A percentile compares a stretch with the other conserved stretches of the same genome.
Evolutionary conservation across 2,113 vertebrate genomes (phyloP).

Genomic region (Pelmatolapia mariae): DNA sequence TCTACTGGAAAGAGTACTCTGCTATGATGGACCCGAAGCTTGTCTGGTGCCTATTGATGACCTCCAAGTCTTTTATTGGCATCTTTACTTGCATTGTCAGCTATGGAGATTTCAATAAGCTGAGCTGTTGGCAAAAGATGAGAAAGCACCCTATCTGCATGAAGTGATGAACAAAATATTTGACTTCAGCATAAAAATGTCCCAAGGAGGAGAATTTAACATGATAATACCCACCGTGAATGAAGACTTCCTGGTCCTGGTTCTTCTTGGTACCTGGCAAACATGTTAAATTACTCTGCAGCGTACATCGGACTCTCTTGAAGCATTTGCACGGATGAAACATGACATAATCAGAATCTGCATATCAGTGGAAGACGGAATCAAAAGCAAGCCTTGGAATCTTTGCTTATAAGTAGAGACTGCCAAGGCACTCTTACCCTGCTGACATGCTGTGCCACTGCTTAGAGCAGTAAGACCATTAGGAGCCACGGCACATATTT

Average conservation of each 20-base stretch:
- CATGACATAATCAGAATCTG: background rate
- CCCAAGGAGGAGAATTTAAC: background rate
- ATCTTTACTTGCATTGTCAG: background rate
- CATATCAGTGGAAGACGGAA: background rate
- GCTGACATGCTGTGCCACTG: background rate
- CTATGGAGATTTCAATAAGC: background rate
- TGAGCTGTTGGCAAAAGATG: background rate
- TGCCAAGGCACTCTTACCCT: background rate
- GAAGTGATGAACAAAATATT: background rate
- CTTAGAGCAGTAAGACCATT: background rate
- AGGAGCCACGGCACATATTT: background rate
- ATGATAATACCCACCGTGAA: background rate
- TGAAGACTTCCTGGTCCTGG: background rate
- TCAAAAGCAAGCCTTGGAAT: background rate
- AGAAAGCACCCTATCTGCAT: background rate
- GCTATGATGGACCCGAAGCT: background rate
- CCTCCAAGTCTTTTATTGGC: background rate
- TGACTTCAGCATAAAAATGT: background rate
- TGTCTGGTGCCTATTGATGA: background rate
- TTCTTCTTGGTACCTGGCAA: background rate
- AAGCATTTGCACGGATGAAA: background rate
- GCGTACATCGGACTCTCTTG: background rate
- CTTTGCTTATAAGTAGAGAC: background rate
- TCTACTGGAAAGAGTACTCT: background rate
- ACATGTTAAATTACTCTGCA: background rate